Base-by-base conservation (phyloP, 1,140 invertebrate genomes). In the Manduca sexta region DNA sequence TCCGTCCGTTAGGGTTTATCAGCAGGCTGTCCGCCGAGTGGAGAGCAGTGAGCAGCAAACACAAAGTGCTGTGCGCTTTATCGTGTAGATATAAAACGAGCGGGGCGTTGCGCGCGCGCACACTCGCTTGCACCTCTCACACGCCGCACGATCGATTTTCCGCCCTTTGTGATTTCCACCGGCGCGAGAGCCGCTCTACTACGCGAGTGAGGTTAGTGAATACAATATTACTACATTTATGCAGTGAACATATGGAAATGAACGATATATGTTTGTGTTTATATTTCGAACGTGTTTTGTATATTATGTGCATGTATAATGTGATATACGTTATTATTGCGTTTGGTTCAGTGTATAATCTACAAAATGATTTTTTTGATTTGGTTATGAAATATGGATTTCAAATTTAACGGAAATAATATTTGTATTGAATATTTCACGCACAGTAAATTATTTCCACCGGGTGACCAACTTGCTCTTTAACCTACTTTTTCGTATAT, bases 141-240 rank as follows among this genome's bases (percentile, higher is more conserved):
- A 26, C 69, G 66, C 54, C 54, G 67, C 55, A 62, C 69, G 62
- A 63, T 67, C 67, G 70, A 64, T 78, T 74, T 75, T 60, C 70
- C 70, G 67, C 71, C 70, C 69, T 71, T 72, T 73, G 60, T 64
- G 37, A 49, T 69, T 71, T 67, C 49, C 61, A 63, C 56, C 63
- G 67, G 64, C 68, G 73, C 73, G 72, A 57, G 67, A 63, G 52
- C 72, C 64, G 14, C 4, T 40, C 38, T 40, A 43, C 41, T 49
- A 56, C 74, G 74, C 74, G 74, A 63, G 76, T 72, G 70, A 75
- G 75, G 69, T 74, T 74, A 75, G 75, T 77, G 68, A 44, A 67
- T 72, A 70, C 66, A 70, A 50, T 65, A 62, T 60, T 61, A 60
- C 61, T 49, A 48, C 52, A 52, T 40, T 43, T 26, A 26, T 8